phyloP scores from a whole-genome alignment of 2,113 vertebrate species.

The Acinonyx jubatus region DNA sequence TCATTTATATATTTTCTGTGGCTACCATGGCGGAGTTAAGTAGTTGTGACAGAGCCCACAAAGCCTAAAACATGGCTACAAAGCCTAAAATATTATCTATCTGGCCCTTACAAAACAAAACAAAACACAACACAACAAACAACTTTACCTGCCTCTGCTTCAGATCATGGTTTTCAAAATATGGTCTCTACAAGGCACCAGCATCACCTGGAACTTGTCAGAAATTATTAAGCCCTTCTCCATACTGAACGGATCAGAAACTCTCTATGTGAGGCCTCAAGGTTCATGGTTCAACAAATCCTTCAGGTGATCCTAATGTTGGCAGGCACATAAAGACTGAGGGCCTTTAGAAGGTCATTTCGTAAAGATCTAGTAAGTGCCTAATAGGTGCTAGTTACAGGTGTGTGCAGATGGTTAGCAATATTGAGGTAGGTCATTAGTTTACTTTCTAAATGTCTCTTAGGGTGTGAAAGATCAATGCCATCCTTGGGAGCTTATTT shows the following conservation, averaged over 20 bases:
- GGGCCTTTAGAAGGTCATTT: neutral
- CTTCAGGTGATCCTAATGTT: neutral
- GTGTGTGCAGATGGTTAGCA: neutral
- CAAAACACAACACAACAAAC: no score
- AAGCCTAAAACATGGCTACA: neutral
- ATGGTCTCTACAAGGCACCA: accelerated
- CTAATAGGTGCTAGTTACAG: neutral
- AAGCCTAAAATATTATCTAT: neutral
- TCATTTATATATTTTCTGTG: neutral
- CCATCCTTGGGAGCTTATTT: neutral
- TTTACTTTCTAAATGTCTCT: neutral
- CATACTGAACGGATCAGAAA: neutral
- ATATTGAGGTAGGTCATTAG: neutral
- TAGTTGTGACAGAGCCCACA: neutral
- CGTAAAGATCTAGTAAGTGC: neutral
- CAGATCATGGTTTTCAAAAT: neutral
- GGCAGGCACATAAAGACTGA: neutral
- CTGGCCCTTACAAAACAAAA: neutral
- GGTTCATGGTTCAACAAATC: neutral
- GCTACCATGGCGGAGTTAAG: neutral
- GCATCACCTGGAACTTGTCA: neutral
- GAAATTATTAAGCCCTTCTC: neutral
- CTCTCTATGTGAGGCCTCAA: neutral
- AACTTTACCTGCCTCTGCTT: neutral
- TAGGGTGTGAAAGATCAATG: neutral